Percentiles rank a stretch among this genome's conserved stretches.
These are phyloP conservation scores for Agrochola macilenta DNA, from an alignment of 2,888 invertebrate species.

Conservation along the genomic window DNA sequence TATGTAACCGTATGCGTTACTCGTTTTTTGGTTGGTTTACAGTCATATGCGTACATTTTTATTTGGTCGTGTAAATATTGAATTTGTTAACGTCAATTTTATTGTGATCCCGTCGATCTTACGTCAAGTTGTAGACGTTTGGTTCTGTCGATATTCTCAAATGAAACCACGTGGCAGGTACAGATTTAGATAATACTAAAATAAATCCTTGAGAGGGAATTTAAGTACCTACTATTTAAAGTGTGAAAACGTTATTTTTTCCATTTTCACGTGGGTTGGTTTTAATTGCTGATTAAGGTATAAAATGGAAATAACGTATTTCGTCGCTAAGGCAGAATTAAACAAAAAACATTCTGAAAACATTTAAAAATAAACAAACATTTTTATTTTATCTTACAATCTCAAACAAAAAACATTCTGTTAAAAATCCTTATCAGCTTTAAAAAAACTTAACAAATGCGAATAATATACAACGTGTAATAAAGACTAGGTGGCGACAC, in stretches of 20 bases:
- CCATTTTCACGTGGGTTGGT: not conserved
- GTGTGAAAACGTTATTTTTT: too few relatives aligned
- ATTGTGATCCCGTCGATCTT: not conserved
- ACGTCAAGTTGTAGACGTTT: not conserved
- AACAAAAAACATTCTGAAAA: conserved; percentile 42
- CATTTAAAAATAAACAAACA: conserved; percentile 41
- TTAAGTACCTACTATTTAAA: too few relatives aligned
- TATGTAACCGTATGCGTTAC: not conserved
- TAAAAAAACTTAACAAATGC: conserved; percentile 60
- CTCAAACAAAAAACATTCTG: conserved; percentile 39
- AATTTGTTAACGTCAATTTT: not conserved
- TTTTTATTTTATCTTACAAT: conserved; percentile 23
- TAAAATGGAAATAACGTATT: not conserved
- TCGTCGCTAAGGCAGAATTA: not conserved
- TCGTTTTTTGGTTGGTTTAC: not conserved
- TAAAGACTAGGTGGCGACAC: conserved; percentile 75
- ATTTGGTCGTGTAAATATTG: not conserved
- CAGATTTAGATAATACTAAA: not conserved
- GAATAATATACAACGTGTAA: conserved; percentile 67
- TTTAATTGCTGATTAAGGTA: not conserved
- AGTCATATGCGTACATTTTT: not conserved
- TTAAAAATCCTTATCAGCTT: conserved; percentile 62
- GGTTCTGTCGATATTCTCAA: not conserved
- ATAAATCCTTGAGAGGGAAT: too few relatives aligned
- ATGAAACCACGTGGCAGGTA: not conserved